Base-by-base conservation (phyloP, 2,797 vertebrate genomes). In the Fistularia commersonii region DNA sequence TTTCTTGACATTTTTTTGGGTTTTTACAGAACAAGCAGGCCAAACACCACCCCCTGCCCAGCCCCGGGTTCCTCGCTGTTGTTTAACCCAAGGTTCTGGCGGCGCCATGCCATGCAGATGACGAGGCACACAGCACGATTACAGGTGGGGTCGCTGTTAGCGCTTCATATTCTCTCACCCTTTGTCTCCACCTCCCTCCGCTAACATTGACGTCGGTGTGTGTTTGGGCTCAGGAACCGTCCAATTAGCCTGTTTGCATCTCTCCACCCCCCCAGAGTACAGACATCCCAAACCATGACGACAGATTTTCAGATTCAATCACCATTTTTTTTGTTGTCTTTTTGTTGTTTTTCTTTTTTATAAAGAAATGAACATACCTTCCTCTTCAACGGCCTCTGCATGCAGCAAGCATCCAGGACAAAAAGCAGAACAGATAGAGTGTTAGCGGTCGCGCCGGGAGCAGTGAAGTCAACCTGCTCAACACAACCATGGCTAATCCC, bases 381-480 rank as follows among this genome's bases (percentile, higher is more conserved):
- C 85, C 83, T 91, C 89, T 83, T 89, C 85, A 81, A 77, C 55
- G 74, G 80, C 80, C 57, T 90, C 87, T 89, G 87, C 89, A 90
- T 92, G 89, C 87, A 90, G 85, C 84, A 87, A 90, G 85, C 85
- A 80, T 80, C 63, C 51, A 34, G 80, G 84, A 83, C 79, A 68
- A 81, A 76, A 67, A 87, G 85, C 84, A 88, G 68, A 90, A 84
- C 38, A 79, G 54, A 87, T 66, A 39, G 12, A 42, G 67, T 33
- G 48, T 90, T 88, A 89, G 83, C 74, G 23, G 44, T 40, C 49
- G 45, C 41, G 7, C 51, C 48, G 12, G 35, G 8, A 38, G 12
- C 6, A 15, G n/a, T 9, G 6, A 48, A 14, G 10, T 11, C 39
- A 41, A 10, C 11, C 23, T 23, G 23, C 23, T 23, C 4, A 23